These are phyloP conservation scores for Steatornis caripensis DNA, from an alignment of 2,113 vertebrate genomes.

Conservation along the genomic window DNA sequence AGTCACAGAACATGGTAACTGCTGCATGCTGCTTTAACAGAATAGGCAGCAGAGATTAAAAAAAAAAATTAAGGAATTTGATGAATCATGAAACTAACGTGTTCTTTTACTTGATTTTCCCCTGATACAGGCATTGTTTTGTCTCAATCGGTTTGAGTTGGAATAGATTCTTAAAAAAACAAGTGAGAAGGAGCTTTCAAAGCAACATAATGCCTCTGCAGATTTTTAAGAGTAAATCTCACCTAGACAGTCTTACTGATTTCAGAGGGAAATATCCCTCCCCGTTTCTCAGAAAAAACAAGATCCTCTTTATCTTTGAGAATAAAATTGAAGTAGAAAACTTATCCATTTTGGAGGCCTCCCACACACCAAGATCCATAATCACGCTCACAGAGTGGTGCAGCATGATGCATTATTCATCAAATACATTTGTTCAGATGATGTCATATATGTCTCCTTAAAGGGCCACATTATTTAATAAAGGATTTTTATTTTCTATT, in stretches of 20 bases:
- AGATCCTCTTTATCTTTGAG: neutral
- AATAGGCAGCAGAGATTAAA: neutral
- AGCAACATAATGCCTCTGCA: neutral
- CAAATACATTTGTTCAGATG: neutral
- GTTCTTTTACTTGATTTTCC: neutral
- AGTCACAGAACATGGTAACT: neutral
- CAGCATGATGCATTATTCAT: neutral
- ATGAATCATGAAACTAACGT: neutral
- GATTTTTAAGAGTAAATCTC: neutral
- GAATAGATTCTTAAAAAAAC: neutral
- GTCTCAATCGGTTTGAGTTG: neutral
- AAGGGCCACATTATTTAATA: conserved; percentile 3
- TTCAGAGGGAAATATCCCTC: neutral
- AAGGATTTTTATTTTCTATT: conserved; percentile 16
- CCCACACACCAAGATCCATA: neutral
- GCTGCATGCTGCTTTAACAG: neutral
- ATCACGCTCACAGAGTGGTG: neutral
- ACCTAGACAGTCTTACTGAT: rapidly evolving
- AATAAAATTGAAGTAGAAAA: neutral
- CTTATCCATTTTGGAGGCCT: neutral
- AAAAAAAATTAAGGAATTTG: neutral
- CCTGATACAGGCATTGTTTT: neutral
- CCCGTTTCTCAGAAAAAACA: neutral
- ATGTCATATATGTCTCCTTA: conserved; percentile 11
- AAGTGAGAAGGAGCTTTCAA: neutral